Percentiles rank a stretch among this genome's conserved stretches.
phyloP scores from a whole-genome alignment of 1,140 invertebrate species.

The Samia ricini region DNA sequence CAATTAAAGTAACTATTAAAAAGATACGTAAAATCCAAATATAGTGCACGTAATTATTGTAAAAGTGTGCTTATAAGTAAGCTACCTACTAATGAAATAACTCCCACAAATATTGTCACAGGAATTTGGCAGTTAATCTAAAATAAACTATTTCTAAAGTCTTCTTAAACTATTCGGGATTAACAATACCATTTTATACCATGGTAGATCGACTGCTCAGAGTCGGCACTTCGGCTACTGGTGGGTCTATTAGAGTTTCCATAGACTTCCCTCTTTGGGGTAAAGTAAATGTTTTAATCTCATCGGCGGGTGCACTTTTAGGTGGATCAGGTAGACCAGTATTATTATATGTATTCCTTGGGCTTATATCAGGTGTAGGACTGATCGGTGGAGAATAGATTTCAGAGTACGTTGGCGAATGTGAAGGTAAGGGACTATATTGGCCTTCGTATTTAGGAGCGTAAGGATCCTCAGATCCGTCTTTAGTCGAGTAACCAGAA shows the following conservation, averaged over 20 bases:
- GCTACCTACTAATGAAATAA: conserved; percentile 9
- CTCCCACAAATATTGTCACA: conserved; percentile 15
- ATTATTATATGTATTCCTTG: conserved; percentile 58
- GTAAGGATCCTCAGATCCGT: conserved; percentile 64
- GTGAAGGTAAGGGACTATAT: conserved; percentile 67
- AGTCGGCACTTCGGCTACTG: conserved; percentile 52
- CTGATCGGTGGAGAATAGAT: conserved; percentile 72
- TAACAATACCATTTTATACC: conserved; percentile 40
- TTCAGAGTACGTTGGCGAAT: conserved; percentile 70
- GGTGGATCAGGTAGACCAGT: conserved; percentile 71
- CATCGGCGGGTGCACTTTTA: conserved; percentile 59
- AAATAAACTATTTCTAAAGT: conserved; percentile 14
- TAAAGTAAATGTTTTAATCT: conserved; percentile 68
- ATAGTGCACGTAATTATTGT: background rate
- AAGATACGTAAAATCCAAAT: background rate
- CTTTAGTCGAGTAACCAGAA: conserved; percentile 71
- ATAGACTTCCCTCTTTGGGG: conserved; percentile 67
- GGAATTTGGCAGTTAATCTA: conserved; percentile 22
- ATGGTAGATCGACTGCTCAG: conserved; percentile 72
- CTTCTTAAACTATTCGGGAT: background rate
- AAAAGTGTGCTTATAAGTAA: background rate
- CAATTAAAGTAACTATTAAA: conserved; percentile 1
- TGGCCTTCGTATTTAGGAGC: conserved; percentile 59
- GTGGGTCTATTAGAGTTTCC: conserved; percentile 67
- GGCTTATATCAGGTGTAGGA: conserved; percentile 61